Percentiles rank a stretch among this genome's conserved stretches.
Evolutionary conservation across 2,888 invertebrate species (phyloP).

Genomic region (Stramonita haemastoma): DNA sequence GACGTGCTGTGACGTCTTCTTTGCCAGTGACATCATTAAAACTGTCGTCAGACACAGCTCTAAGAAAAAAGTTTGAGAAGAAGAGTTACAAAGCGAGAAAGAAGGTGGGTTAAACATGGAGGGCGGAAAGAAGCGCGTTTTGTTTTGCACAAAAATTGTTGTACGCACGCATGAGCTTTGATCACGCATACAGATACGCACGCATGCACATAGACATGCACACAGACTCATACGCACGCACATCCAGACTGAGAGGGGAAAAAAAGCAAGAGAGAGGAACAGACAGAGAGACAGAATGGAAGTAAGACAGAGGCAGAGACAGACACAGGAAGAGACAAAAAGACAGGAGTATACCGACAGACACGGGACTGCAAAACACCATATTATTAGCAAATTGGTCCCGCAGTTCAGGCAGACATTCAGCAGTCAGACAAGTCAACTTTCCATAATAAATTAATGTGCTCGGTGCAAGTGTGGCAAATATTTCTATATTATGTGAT

Average conservation of each 20-base stretch:
- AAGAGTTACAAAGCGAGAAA: no score
- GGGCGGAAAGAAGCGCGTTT: no score
- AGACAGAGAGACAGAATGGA: neutral
- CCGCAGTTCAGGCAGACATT: no score
- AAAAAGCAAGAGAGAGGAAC: neutral
- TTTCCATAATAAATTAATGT: no score
- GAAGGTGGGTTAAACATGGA: no score
- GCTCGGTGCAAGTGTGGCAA: no score
- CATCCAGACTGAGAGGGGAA: neutral
- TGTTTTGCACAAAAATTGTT: neutral
- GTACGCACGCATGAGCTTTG: neutral
- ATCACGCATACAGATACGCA: neutral
- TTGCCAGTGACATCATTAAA: constrained; percentile 17
- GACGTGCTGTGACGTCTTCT: constrained; percentile 14
- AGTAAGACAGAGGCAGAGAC: neutral
- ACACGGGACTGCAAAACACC: neutral
- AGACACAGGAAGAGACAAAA: neutral
- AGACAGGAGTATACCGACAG: neutral
- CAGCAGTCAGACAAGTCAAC: no score
- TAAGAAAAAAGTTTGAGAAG: no score
- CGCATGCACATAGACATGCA: neutral
- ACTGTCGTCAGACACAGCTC: neutral
- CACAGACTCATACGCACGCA: neutral
- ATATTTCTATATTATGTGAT: no score
- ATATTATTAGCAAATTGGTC: no score